Evolutionary conservation across 2,113 vertebrate species (phyloP), one percentile per base, ranked within the genome.

Genomic region (Corydoras sp.): DNA sequence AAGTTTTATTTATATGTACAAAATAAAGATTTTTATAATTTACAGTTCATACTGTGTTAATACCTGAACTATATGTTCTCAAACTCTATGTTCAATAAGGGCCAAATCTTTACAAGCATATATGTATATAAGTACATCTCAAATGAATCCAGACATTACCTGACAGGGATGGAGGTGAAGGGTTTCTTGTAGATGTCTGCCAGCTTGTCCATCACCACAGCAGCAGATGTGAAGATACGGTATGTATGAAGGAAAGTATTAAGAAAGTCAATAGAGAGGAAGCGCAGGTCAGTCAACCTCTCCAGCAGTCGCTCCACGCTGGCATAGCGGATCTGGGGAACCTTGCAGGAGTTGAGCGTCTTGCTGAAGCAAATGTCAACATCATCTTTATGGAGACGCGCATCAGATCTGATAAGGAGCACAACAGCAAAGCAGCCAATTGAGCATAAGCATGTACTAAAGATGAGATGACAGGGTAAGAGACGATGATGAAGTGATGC

Each of bases 321-420:
- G 72, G 96, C 95, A 0, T 97, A 98, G 75, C 97, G 96, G 84
- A 99, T 98, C 76, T 99, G 96, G 60, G 97, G 97, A 78, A 99
- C 96, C 89, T 99, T 99, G 90, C 97, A 99, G 84, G 97, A 99
- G 86, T 99, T 98, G 83, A 99, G 89, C 10, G 96, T 98, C 89
- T 98, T 99, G 90, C 97, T 98, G 91, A 99, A 99, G 91, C 93
- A 98, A 84, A 99, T 98, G 82, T 99, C 97, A 72, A 93, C 85
- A 86, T 97, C 95, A 76, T 98, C 96, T 87, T 92, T 95, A 84
- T 99, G 96, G 83, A 98, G 95, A 82, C 95, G 94, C 68, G 92
- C 87, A 79, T 98, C 97, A 0, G 95, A 99, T 89, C 97, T 99
- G 81, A 61, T 79, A 59, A 77, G 79, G 78, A 82, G 84, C 73